phyloP scores from a whole-genome alignment of 2,888 invertebrate species.

The Ptilodon capucinus region DNA sequence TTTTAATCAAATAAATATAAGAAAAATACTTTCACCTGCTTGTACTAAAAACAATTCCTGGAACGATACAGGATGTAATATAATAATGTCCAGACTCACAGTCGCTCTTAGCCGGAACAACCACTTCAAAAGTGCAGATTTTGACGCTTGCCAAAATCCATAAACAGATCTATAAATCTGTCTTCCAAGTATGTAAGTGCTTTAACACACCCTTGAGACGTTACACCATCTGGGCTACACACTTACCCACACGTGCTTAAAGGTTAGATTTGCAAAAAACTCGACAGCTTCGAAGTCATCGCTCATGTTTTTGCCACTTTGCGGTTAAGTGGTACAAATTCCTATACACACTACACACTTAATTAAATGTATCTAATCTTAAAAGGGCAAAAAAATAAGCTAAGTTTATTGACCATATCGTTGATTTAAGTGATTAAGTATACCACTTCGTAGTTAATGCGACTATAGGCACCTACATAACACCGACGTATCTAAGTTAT shows the following conservation, averaged over 20 bases:
- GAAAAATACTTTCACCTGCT: not conserved
- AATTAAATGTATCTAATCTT: too few species aligned
- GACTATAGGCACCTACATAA: too few species aligned
- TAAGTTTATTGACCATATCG: too few species aligned
- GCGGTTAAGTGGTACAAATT: not conserved
- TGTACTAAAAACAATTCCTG: constrained; percentile 8
- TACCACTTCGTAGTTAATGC: too few species aligned
- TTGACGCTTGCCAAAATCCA: constrained; percentile 39
- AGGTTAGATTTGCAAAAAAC: constrained; percentile 14
- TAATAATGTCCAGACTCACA: constrained; percentile 27
- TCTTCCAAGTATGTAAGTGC: constrained; percentile 36
- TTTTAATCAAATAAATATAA: not conserved
- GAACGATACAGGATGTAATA: constrained; percentile 25
- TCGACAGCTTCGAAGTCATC: not conserved
- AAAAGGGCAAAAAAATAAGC: too few species aligned
- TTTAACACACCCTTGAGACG: constrained; percentile 22
- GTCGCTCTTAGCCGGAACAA: constrained; percentile 43
- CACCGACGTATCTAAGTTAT: too few species aligned
- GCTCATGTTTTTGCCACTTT: not conserved
- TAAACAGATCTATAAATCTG: constrained; percentile 46
- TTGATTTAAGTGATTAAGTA: too few species aligned
- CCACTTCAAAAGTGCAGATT: constrained; percentile 58
- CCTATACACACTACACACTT: not conserved
- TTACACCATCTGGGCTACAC: constrained; percentile 34
- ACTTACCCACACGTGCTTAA: constrained; percentile 31